Conservation (phyloP, 2,113 vertebrate species). For the Mesitornis unicolor region DNA sequence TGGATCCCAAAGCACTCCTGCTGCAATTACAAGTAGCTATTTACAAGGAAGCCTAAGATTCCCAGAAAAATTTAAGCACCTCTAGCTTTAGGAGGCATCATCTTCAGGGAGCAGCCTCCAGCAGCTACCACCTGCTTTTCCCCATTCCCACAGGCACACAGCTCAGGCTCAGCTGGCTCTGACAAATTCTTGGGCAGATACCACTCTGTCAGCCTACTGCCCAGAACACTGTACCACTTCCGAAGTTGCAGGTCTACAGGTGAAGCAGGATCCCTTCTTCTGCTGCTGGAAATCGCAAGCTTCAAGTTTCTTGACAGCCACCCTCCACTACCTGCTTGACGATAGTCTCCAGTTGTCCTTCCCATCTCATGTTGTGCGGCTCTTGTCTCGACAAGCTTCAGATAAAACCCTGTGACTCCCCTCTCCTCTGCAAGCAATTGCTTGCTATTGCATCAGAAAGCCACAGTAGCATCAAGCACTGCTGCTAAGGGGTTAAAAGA, state of each 20-base stretch:
- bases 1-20: neutral
- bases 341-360: neutral
- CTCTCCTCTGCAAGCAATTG: constrained; percentile 5
- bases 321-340: neutral
- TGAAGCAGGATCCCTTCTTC: neutral
- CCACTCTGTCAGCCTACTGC: fast-evolving
- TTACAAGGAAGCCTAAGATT: neutral
- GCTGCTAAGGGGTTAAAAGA: neutral
- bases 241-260: neutral
- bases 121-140: neutral
- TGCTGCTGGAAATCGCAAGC: neutral
- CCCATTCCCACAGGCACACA: no score
- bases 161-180: neutral
- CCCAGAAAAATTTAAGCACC: neutral
- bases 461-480: neutral
- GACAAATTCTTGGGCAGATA: neutral
- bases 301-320: neutral
- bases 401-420: neutral
- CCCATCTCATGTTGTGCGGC: fast-evolving
- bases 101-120: neutral
- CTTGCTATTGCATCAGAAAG: neutral
- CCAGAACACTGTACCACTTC: neutral
- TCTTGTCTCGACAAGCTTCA: neutral
- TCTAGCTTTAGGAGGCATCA: neutral
- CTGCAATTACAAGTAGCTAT: neutral